These are phyloP conservation scores for Alfaro cultratus DNA, from an alignment of 2,797 vertebrate species.

Conservation along the genomic window DNA sequence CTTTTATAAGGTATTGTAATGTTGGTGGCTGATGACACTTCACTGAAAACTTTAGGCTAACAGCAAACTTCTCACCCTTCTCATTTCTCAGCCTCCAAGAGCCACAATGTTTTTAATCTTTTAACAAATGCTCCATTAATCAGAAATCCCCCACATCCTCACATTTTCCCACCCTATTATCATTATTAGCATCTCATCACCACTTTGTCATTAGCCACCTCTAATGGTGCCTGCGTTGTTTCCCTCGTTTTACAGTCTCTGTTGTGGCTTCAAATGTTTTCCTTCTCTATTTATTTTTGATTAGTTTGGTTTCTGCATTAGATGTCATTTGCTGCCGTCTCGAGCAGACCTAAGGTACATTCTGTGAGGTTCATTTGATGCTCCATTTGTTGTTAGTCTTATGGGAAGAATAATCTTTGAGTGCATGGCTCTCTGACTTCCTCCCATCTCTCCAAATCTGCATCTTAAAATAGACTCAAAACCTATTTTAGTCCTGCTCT, in stretches of 20 bases:
- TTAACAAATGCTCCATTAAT: constrained; percentile 43
- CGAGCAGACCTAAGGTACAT: constrained; percentile 14
- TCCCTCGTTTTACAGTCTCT: constrained; percentile 18
- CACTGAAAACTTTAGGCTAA: constrained; percentile 38
- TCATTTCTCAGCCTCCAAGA: constrained; percentile 25
- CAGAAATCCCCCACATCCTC: constrained; percentile 49
- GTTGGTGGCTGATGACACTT: constrained; percentile 30
- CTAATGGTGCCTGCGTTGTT: constrained; percentile 38
- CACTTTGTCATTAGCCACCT: constrained; percentile 60
- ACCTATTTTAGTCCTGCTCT: constrained; percentile 18
- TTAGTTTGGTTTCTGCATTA: constrained; percentile 14
- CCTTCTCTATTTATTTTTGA: constrained; percentile 37
- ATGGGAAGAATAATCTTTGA: constrained; percentile 34
- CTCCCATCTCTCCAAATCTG: constrained; percentile 11
- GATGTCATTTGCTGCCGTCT: constrained; percentile 18
- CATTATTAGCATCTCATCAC: constrained; percentile 70
- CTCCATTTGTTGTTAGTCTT: constrained; percentile 24
- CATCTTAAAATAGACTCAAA: constrained; percentile 9
- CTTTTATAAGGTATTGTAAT: not conserved
- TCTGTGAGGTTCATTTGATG: constrained; percentile 28
- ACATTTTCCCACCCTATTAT: constrained; percentile 64
- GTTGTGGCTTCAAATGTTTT: constrained; percentile 42
- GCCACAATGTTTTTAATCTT: constrained; percentile 11
- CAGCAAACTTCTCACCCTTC: constrained; percentile 19
- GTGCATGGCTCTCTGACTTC: constrained; percentile 18